Conservation (phyloP, 2,113 vertebrate species). For the Cervus canadensis region DNA sequence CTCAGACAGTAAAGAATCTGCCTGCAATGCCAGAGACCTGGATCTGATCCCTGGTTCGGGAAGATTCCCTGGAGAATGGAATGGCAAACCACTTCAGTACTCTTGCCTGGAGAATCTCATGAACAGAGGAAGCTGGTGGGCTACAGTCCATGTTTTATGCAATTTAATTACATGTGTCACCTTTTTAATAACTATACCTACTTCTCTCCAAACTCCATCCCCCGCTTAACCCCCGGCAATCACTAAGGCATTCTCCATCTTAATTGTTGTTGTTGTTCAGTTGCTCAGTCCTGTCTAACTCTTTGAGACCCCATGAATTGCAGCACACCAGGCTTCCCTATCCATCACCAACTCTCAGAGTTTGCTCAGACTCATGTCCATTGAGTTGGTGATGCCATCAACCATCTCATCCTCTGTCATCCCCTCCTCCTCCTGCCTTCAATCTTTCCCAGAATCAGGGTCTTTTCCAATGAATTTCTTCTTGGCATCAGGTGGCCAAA, state of each 20-base stretch:
- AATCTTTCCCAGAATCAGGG: background rate
- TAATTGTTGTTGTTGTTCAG: background rate
- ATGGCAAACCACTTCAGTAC: background rate
- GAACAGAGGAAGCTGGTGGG: background rate
- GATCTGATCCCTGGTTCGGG: background rate
- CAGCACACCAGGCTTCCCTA: background rate
- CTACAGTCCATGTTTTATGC: background rate
- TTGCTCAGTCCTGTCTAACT: background rate
- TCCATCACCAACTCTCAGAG: background rate
- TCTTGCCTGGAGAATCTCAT: background rate
- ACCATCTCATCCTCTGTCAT: background rate
- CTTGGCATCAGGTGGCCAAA: background rate
- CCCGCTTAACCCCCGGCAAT: background rate
- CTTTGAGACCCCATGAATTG: background rate
- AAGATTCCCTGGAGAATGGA: background rate
- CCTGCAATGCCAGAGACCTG: background rate
- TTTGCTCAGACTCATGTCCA: background rate
- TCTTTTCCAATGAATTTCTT: background rate
- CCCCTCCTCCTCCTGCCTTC: background rate
- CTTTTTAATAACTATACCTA: background rate
- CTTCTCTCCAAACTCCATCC: background rate
- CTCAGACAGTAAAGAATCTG: background rate
- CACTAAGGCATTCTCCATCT: background rate
- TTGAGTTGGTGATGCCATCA: background rate
- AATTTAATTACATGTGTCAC: background rate